Percentiles rank a stretch among this genome's conserved stretches.
phyloP scores from a whole-genome alignment of 1,140 invertebrate genomes.

The Eubasilissa regina region DNA sequence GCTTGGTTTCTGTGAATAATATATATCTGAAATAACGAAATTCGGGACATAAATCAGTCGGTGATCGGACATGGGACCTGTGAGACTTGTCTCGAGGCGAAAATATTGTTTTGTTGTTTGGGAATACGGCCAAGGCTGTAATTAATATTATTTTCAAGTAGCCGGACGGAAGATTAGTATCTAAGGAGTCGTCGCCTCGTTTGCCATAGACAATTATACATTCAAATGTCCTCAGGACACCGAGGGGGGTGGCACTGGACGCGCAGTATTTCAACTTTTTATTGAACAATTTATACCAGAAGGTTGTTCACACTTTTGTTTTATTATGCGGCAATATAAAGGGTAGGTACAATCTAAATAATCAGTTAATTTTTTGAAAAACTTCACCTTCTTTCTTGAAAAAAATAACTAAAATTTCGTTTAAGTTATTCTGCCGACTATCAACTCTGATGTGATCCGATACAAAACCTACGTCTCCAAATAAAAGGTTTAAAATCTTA shows the following conservation, averaged over 20 bases:
- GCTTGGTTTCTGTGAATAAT: slow-evolving; percentile 32
- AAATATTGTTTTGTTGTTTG: slow-evolving; percentile 44
- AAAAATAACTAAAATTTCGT: no score
- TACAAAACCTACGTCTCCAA: no score
- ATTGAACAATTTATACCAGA: no score
- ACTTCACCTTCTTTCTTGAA: no score
- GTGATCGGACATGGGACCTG: slow-evolving; percentile 18
- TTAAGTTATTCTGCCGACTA: no score
- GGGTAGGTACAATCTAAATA: no score
- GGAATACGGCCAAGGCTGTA: slow-evolving; percentile 52
- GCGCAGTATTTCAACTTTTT: no score
- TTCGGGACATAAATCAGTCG: slow-evolving; percentile 46
- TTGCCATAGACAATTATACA: slow-evolving; percentile 30
- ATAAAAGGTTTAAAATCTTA: no score
- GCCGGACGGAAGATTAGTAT: slow-evolving; percentile 49
- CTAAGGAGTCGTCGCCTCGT: slow-evolving; percentile 54
- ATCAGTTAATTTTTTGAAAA: no score
- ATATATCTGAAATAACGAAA: slow-evolving; percentile 27
- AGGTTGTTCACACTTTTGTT: no score
- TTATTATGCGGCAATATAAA: no score
- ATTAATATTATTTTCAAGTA: slow-evolving; percentile 58
- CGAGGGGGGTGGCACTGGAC: neutral
- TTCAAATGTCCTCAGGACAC: slow-evolving; percentile 37
- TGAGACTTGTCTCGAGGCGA: slow-evolving; percentile 43
- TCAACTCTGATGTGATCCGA: no score